Evolutionary conservation across 2,113 vertebrate species (phyloP).

Genomic region (Lepidiolamprologus cunningtoni): DNA sequence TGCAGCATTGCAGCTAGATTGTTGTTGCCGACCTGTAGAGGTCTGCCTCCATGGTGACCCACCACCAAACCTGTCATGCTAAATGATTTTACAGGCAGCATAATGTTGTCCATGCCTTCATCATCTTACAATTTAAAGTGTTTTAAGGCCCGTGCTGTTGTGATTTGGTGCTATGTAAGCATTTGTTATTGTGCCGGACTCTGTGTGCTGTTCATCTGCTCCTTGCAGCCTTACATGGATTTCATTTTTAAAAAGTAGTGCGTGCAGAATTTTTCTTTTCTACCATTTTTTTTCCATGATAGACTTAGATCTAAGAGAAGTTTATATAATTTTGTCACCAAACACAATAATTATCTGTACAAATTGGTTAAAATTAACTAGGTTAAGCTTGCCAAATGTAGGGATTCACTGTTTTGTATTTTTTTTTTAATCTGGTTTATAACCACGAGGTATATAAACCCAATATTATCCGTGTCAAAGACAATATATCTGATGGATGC

Average conservation of each 20-base stretch:
- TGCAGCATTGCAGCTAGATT: neutral
- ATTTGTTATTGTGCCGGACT: accelerated
- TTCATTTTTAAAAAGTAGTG: neutral
- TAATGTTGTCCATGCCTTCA: neutral
- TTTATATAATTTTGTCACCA: neutral
- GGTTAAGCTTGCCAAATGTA: neutral
- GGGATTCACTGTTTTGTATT: neutral
- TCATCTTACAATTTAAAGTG: neutral
- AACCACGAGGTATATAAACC: accelerated
- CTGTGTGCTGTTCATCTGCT: neutral
- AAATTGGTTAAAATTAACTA: neutral
- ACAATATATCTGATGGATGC: neutral
- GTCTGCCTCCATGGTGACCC: neutral
- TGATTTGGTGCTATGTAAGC: neutral
- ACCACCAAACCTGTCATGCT: neutral
- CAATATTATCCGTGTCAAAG: neutral
- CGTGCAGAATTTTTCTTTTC: accelerated
- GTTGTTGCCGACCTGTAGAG: neutral
- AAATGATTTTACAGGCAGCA: neutral
- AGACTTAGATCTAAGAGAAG: neutral
- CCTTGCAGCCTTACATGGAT: neutral
- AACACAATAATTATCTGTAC: neutral
- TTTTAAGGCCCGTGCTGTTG: neutral
- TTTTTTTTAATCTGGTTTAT: neutral
- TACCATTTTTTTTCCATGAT: neutral